phyloP scores from a whole-genome alignment of 2,797 vertebrate genomes.

The Aphelocoma californica region DNA sequence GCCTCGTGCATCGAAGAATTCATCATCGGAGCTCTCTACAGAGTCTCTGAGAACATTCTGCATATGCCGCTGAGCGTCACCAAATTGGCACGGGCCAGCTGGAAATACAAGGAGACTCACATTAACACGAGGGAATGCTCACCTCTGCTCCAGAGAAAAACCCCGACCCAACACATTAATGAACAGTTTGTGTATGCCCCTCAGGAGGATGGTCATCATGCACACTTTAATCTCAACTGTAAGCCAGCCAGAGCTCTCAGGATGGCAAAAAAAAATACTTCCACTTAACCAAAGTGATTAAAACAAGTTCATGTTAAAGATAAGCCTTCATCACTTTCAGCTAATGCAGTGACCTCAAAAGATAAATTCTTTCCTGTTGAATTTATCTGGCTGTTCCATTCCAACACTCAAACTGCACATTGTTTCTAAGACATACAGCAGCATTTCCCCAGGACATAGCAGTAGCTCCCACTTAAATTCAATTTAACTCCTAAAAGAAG shows the following conservation, averaged over 20 bases:
- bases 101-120: constrained; percentile 28
- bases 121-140: not conserved
- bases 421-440: not conserved
- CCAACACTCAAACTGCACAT: not conserved
- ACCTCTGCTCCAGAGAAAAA: not conserved
- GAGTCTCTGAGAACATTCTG: constrained; percentile 89
- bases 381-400: not conserved
- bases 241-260: not conserved
- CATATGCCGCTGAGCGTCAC: constrained; percentile 85
- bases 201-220: not conserved
- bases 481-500: not conserved
- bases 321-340: not conserved
- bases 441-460: not conserved
- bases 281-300: not conserved
- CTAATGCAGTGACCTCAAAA: not conserved
- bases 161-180: too few species aligned
- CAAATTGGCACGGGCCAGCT: constrained; percentile 82
- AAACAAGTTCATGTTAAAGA: not conserved
- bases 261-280: not conserved
- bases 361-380: not conserved
- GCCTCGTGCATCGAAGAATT: constrained; percentile 99
- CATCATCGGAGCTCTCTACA: constrained; percentile 95
- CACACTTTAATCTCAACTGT: not conserved
- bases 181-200: not conserved
- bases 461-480: not conserved